phyloP scores from a whole-genome alignment of 2,797 vertebrate genomes.

The Pseudotriccus pelzelni region DNA sequence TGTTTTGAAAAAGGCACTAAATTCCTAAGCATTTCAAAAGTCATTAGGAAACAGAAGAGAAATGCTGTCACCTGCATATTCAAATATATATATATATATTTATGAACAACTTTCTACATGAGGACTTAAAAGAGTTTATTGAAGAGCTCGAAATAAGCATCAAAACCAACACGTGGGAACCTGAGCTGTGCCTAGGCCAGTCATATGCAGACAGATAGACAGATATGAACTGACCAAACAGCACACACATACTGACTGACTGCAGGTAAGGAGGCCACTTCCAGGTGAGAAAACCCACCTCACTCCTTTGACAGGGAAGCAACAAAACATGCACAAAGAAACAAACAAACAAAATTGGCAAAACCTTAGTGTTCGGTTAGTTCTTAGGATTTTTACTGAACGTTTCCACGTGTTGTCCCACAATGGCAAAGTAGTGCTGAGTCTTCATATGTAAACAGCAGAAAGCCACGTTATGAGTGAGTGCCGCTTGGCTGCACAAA shows the following conservation, averaged over 20 bases:
- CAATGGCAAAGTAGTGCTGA: slow-evolving; percentile 47
- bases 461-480: slow-evolving; percentile 54
- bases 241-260: not conserved
- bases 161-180: not conserved
- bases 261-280: not conserved
- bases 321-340: not conserved
- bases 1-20: slow-evolving; percentile 68
- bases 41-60: slow-evolving; percentile 22
- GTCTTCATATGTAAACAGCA: slow-evolving; percentile 58
- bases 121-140: not conserved
- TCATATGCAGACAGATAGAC: not conserved
- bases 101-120: not conserved
- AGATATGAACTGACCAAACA: not conserved
- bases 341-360: not conserved
- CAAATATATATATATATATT: not conserved
- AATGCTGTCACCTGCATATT: not conserved
- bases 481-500: slow-evolving; percentile 41
- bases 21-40: slow-evolving; percentile 2
- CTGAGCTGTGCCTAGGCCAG: not conserved
- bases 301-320: not conserved
- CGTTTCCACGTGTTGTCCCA: slow-evolving; percentile 9
- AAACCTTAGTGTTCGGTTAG: slow-evolving; percentile 10
- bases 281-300: not conserved
- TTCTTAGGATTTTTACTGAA: not conserved
- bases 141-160: not conserved